Evolutionary conservation across 2,888 invertebrate genomes (phyloP).

Genomic region (Trissolcus japonicus): DNA sequence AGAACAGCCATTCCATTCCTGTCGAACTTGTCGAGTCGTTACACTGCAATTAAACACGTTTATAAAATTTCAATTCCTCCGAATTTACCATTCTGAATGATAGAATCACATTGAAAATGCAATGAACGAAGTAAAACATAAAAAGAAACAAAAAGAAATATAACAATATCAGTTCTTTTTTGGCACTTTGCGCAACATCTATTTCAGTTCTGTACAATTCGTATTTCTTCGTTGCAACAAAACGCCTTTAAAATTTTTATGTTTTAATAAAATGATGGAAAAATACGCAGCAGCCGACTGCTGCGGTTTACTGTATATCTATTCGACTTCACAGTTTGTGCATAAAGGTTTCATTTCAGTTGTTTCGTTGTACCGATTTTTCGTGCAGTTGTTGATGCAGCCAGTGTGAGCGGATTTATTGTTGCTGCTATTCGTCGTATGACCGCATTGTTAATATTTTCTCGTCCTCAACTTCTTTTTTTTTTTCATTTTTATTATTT

Average conservation of each 20-base stretch:
- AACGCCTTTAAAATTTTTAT: not conserved
- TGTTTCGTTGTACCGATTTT: constrained; percentile 10
- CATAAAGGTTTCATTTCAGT: constrained; percentile 13
- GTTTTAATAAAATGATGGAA: constrained; percentile 13
- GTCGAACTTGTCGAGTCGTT: too few relatives aligned
- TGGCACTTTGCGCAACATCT: too few relatives aligned
- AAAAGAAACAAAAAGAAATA: too few relatives aligned
- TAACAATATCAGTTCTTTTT: too few relatives aligned
- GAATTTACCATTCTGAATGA: too few relatives aligned
- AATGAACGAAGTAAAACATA: too few relatives aligned
- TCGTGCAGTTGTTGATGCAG: constrained; percentile 3
- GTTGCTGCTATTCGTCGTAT: constrained; percentile 3
- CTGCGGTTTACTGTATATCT: constrained; percentile 8
- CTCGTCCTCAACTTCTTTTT: not conserved
- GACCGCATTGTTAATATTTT: constrained; percentile 2
- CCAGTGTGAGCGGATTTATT: not conserved
- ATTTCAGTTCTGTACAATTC: too few relatives aligned
- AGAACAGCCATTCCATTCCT: too few relatives aligned
- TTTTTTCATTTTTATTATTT: not conserved
- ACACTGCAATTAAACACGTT: too few relatives aligned
- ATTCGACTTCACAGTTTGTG: constrained; percentile 5
- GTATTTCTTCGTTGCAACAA: not conserved
- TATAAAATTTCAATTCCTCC: too few relatives aligned
- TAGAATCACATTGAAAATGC: too few relatives aligned
- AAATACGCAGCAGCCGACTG: not conserved